Percentiles rank a stretch among this genome's conserved stretches.
Evolutionary conservation across 2,888 invertebrate genomes (phyloP).

Genomic region (Metallyticus violacea): DNA sequence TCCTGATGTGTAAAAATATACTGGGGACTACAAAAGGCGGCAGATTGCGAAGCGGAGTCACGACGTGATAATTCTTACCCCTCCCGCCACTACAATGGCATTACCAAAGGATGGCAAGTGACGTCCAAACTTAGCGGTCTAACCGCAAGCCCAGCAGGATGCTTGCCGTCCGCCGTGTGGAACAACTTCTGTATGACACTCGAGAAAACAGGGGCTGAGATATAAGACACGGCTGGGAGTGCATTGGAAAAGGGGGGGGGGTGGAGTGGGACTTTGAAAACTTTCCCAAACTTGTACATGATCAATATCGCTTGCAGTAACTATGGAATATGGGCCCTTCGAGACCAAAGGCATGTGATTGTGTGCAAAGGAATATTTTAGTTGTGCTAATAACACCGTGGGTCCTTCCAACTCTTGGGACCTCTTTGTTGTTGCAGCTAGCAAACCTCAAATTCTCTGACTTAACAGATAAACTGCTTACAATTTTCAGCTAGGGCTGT

Average conservation of each 20-base stretch:
- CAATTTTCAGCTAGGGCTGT: neutral
- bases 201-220: neutral
- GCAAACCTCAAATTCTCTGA: neutral
- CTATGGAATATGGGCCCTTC: neutral
- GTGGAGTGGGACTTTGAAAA: neutral
- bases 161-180: too few relatives aligned
- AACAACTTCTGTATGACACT: neutral
- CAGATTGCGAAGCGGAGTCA: neutral
- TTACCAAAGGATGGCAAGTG: too few relatives aligned
- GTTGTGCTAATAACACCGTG: neutral
- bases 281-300: neutral
- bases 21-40: neutral
- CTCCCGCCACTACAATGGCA: neutral
- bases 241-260: neutral
- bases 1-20: neutral
- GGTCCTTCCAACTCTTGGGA: neutral
- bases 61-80: neutral
- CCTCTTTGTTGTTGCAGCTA: neutral
- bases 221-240: too few relatives aligned
- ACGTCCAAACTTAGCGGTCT: neutral
- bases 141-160: neutral
- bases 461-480: slow-evolving; percentile 1
- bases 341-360: neutral
- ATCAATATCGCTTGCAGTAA: slow-evolving; percentile 24
- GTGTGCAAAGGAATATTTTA: neutral